A percentile compares a stretch with the other conserved stretches of the same genome.
phyloP scores from a whole-genome alignment of 2,113 vertebrate genomes.

The Aegithalos caudatus region DNA sequence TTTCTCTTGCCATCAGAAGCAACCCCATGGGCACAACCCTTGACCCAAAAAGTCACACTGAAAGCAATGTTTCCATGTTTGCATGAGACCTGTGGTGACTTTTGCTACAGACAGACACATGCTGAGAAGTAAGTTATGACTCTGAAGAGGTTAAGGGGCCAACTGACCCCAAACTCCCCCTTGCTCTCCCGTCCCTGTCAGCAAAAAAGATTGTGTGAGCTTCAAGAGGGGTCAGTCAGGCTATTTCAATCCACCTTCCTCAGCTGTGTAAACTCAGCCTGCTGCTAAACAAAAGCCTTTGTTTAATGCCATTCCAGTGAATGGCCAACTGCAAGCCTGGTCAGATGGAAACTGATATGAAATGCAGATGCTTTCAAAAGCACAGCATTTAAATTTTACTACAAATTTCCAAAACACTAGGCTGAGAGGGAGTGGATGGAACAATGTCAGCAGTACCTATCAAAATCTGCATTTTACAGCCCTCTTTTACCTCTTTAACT shows the following conservation, averaged over 20 bases:
- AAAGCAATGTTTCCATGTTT: neutral
- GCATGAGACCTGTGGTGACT: neutral
- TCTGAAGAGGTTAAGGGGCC: neutral
- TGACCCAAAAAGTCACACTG: neutral
- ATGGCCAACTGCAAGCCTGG: neutral
- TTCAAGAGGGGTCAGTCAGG: neutral
- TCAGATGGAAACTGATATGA: conserved; percentile 33
- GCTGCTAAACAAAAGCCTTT: conserved; percentile 50
- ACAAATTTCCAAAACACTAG: neutral
- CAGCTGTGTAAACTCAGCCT: conserved; percentile 36
- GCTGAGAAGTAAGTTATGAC: neutral
- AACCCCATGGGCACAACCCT: neutral
- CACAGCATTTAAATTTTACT: neutral
- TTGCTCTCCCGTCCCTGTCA: neutral
- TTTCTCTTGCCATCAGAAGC: neutral
- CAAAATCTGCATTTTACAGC: neutral
- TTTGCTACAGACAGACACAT: neutral
- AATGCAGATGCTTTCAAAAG: neutral
- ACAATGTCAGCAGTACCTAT: neutral
- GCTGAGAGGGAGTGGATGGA: neutral
- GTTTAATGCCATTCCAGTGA: neutral
- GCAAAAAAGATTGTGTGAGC: neutral
- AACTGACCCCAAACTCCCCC: neutral
- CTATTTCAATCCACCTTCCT: conserved; percentile 21
- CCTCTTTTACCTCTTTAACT: neutral